Percentiles rank a stretch among this genome's conserved stretches.
phyloP scores from a whole-genome alignment of 2,888 invertebrate genomes.

The Melanophora roralis region DNA sequence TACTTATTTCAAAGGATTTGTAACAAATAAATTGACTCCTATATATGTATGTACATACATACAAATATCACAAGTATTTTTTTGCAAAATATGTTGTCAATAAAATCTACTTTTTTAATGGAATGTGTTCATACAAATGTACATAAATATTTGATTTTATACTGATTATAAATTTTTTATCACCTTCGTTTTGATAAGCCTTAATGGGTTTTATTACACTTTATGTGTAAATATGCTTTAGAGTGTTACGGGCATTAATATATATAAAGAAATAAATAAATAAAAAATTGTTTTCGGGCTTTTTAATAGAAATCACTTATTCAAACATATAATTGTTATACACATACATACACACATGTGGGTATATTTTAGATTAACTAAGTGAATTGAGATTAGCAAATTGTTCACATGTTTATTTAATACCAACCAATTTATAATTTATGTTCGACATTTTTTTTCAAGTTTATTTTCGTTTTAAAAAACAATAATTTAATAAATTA shows the following conservation, averaged over 20 bases:
- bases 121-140: slow-evolving; percentile 4
- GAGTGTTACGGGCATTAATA: background rate
- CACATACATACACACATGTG: background rate
- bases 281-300: background rate
- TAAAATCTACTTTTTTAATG: slow-evolving; percentile 20
- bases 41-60: background rate
- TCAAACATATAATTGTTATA: background rate
- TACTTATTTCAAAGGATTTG: slow-evolving; percentile 21
- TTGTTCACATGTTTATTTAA: background rate
- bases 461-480: background rate
- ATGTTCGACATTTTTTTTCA: background rate
- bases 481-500: background rate
- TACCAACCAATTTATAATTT: background rate
- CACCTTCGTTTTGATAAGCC: slow-evolving; percentile 23
- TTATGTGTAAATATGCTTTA: background rate
- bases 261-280: background rate
- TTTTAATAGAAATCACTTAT: slow-evolving; percentile 5
- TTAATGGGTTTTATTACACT: slow-evolving; percentile 26
- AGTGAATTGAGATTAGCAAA: background rate
- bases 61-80: background rate
- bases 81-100: slow-evolving; percentile 27
- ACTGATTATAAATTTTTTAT: slow-evolving; percentile 30
- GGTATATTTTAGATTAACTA: background rate
- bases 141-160: slow-evolving; percentile 7
- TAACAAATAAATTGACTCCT: background rate